Evolutionary conservation across 2,888 invertebrate species (phyloP), one percentile per base, ranked within the genome.

Genomic region (Perdita meconis): DNA sequence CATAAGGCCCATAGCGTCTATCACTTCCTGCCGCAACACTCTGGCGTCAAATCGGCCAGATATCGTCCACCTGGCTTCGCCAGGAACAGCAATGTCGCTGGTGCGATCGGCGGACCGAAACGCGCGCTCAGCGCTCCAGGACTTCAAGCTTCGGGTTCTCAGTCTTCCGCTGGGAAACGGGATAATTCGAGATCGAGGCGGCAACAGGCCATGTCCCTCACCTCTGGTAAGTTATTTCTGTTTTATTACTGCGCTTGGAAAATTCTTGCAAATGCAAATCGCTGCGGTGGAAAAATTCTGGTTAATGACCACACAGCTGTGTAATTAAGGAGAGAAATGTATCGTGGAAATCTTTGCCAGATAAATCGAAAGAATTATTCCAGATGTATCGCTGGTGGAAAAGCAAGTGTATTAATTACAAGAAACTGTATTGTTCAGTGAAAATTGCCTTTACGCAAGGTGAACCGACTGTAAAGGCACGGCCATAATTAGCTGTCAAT

Each of bases 61-160:
- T 97, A 97, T 92, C 94, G 97, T 3, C 97, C 97, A 0, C 97
- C 97, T 0, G 97, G 96, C 1, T 96, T 96, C 93, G 94, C 95
- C 40, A 94, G 96, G 51, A 93, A 93, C 80, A 92, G 92, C 75
- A 87, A 89, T 19, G 85, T 84, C 51, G 65, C 81, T 3, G 81
- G 79, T 2, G 77, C 86, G 4, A 78, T 78, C n/a, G 87, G 90
- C n/a, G 93, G 93, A 70, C 95, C 96, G 0, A 96, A 96, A 84
- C 93, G 97, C 38, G 95, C 96, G 0, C 95, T 95, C 8, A 96
- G 96, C 19, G 96, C 96, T 0, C 96, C 96, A 1, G 96, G 96
- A 0, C 93, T 97, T 42, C 96, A 96, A 83, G 95, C 94, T 40
- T 91, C 93, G 30, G 93, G 94, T 22, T 86, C 87, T 6, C 90